Evolutionary conservation across 2,888 invertebrate genomes (phyloP).

Genomic region (Nomada lathburiana): DNA sequence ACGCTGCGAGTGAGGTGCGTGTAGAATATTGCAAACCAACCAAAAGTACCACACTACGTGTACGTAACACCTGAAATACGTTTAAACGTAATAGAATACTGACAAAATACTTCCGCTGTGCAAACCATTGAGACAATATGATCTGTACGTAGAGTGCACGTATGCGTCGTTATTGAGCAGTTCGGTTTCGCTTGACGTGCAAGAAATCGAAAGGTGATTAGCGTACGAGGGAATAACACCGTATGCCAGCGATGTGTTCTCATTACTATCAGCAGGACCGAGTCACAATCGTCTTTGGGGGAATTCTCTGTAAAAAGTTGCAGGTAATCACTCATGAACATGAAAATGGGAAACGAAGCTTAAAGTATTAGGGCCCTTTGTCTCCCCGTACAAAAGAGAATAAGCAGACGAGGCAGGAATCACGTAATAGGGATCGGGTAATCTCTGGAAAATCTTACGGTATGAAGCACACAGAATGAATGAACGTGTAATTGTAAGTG

Average conservation of each 20-base stretch:
- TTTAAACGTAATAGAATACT: too few relatives aligned
- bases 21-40: too few relatives aligned
- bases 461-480: conserved; percentile 16
- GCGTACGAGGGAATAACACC: background rate
- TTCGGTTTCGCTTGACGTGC: background rate
- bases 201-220: background rate
- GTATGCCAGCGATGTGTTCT: background rate
- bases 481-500: conserved; percentile 35
- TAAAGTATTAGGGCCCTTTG: conserved; percentile 51
- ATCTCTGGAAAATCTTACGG: conserved; percentile 42
- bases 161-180: background rate
- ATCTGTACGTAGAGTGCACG: background rate
- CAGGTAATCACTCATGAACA: conserved; percentile 38
- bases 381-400: conserved; percentile 46
- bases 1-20: too few relatives aligned
- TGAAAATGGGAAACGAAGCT: conserved; percentile 41
- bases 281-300: conserved; percentile 4
- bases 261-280: background rate
- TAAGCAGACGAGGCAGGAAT: conserved; percentile 55
- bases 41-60: too few relatives aligned
- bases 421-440: conserved; percentile 44
- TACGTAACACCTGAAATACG: too few relatives aligned
- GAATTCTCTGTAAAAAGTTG: conserved; percentile 18
- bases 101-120: too few relatives aligned
- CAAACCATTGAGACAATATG: background rate